These are phyloP conservation scores for Chaetodon auriga DNA, from an alignment of 2,113 vertebrate species.

Conservation along the genomic window DNA sequence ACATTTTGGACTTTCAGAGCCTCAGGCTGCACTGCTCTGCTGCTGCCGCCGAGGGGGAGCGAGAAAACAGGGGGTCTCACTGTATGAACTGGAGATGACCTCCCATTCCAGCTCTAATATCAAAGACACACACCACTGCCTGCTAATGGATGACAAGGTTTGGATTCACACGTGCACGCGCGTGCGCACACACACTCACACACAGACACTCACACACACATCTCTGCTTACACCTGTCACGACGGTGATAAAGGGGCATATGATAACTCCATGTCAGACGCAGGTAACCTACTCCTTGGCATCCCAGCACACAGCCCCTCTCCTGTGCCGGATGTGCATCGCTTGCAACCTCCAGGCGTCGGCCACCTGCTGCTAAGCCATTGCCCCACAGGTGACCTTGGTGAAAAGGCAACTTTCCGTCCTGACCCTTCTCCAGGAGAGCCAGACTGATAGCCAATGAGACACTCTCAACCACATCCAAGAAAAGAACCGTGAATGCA, in stretches of 20 bases:
- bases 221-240: conserved; percentile 37
- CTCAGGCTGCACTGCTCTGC: background rate
- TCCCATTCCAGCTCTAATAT: conserved; percentile 26
- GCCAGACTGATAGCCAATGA: background rate
- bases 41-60: background rate
- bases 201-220: background rate
- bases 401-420: conserved; percentile 57
- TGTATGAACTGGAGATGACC: conserved; percentile 67
- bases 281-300: conserved; percentile 13
- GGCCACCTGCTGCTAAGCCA: conserved; percentile 71
- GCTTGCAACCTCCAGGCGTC: conserved; percentile 57
- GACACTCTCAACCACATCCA: background rate
- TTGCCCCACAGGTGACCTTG: conserved; percentile 78
- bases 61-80: background rate
- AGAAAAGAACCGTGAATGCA: conserved; percentile 29
- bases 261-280: conserved; percentile 14
- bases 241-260: conserved; percentile 21
- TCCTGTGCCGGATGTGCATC: conserved; percentile 48
- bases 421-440: conserved; percentile 28
- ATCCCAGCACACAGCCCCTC: conserved; percentile 9
- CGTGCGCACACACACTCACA: too few species aligned
- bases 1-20: conserved; percentile 1
- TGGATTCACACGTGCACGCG: conserved; percentile 24
- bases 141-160: conserved; percentile 54
- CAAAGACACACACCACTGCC: conserved; percentile 45